Conservation (phyloP, 2,797 vertebrate genomes). For the Neosilurus hyrtlii region DNA sequence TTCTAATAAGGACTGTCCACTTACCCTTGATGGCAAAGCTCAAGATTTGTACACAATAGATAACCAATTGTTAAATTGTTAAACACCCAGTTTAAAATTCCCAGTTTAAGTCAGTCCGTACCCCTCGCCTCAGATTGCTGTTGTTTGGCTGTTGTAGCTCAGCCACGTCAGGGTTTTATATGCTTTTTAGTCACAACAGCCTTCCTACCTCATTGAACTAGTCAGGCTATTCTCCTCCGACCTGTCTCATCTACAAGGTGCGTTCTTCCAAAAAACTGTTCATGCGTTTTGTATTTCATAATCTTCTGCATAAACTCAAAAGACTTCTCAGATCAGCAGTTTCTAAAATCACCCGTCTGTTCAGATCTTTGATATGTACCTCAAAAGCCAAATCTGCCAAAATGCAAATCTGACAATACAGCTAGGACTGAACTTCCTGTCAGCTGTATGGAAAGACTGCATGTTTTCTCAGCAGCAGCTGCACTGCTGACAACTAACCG, state of each 20-base stretch:
- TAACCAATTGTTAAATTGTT: background rate
- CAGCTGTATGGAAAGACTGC: background rate
- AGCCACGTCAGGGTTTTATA: background rate
- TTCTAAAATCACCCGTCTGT: background rate
- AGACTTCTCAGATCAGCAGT: too few species aligned
- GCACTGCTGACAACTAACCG: background rate
- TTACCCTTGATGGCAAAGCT: constrained; percentile 21
- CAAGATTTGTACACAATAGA: background rate
- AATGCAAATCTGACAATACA: background rate
- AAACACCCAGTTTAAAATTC: background rate
- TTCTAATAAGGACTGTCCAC: constrained; percentile 27
- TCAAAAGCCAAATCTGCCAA: too few species aligned
- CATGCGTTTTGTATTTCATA: background rate
- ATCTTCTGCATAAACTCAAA: background rate
- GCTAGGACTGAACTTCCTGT: background rate
- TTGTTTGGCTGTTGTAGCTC: background rate
- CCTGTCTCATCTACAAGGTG: background rate
- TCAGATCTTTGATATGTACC: background rate
- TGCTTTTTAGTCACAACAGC: background rate
- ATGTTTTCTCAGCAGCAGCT: constrained; percentile 14
- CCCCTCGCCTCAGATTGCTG: background rate
- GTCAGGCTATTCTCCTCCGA: background rate
- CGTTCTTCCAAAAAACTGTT: background rate
- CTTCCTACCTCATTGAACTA: background rate
- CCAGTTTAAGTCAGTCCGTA: background rate